Base-by-base conservation (phyloP, 2,797 vertebrate species). In the Eutrigla gurnardus region DNA sequence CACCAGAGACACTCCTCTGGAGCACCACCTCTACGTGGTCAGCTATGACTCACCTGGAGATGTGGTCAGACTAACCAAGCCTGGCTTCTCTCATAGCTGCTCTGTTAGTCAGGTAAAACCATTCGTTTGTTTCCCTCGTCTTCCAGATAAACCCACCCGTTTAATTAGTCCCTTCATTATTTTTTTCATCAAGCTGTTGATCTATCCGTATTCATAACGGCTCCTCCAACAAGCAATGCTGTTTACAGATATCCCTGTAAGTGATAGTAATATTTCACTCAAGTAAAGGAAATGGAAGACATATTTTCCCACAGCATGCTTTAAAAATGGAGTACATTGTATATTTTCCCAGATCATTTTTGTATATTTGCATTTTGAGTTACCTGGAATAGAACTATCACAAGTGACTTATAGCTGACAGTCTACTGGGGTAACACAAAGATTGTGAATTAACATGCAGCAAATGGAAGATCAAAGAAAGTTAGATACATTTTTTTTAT, bases 21-120 rank as follows among this genome's bases (percentile, higher is more conserved):
- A 98, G 88, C 97, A 98, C 59, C 97, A 98, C 83, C 96, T 98
- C 25, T 98, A 98, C 0, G 96, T 97, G 50, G 96, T 95, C 87
- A 97, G 96, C 93, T 98, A 96, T 0, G 96, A 96, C 58, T 85
- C 75, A 0, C 95, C 96, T 0, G 94, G 95, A 1, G 96, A 97
- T 36, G 95, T 97, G 5, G 88, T 96, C 83, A 93, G 97, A 70
- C 94, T 98, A 82, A 98, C 96, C 74, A 96, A 96, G 0, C 93
- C 94, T 0, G 96, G 97, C 78, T 97, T 96, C 90, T 97, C 96
- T 63, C 97, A 98, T 72, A 97, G 96, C 94, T 98, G 97, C 79
- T 96, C 94, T 7, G 93, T 98, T 93, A 98, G 97, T 92, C 96
- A 97, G 96, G 97, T 97, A 87, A 89, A 91, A 78, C 83, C 86